Base-by-base conservation (phyloP, 2,888 invertebrate species). In the Phaedon cochleariae region DNA sequence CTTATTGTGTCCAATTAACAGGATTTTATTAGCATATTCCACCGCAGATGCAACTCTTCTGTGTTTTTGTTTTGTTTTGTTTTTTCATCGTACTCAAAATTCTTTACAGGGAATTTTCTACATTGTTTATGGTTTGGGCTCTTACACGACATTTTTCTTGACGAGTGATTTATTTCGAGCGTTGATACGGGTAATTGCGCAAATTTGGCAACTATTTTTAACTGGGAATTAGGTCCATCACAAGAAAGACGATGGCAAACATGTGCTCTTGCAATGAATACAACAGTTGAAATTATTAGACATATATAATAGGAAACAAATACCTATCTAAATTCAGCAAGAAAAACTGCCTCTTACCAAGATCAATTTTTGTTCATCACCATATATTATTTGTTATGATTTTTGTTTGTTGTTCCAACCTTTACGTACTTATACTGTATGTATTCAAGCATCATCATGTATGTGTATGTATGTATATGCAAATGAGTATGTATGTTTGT, bases 1-100 rank as follows among this genome's bases (percentile, higher is more conserved):
- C 41, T 41, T 10, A 21, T 41, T 55, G 22, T 15, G 53, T 53
- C 53, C 53, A 53, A 53, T 53, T 53, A 53, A 22, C 55, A 26
- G 10, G 26, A 15, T 45, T 41, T 41, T 9, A 22, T 41, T 18
- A 21, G 18, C 22, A 29, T 17, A 9, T 31, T 31, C 20, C 22
- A n/a, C 48, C 6, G 21, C 48, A 48, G 48, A 21, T 48, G 48
- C 48, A 48, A 48, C 20, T 20, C 1, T n/a, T 48, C 48, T 20
- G n/a, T 10, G 20, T 20, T 48, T 20, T 20, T 7, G 3, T 48
- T 48, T 2, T 12, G 18, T 48, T 41, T 41, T 41, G 3, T 41
- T 41, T 15, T 10, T 3, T 41, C 17, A 4, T 10, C 41, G 12
- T 5, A 41, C 15, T 15, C 41, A 15, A 15, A 41, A 41, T 41